Conservation (phyloP, 2,888 invertebrate genomes). For the Sinopyrophorus schimmeli region DNA sequence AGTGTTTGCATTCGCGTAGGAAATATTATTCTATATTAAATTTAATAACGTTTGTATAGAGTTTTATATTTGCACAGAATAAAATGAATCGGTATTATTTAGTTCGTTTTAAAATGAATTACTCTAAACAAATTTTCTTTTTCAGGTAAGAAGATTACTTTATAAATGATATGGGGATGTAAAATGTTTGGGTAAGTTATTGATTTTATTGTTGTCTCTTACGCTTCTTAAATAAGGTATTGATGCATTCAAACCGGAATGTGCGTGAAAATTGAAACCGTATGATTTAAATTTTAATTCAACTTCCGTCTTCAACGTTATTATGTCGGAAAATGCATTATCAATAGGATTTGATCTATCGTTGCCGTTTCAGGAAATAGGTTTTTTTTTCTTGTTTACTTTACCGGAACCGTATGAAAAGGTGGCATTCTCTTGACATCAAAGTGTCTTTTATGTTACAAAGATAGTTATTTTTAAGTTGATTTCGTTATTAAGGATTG, state of each 20-base stretch:
- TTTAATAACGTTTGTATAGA: too few species aligned
- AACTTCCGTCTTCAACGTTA: background rate
- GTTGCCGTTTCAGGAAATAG: background rate
- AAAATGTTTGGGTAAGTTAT: constrained; percentile 7
- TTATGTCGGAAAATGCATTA: constrained; percentile 2
- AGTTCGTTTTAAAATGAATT: too few species aligned
- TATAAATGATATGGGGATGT: too few species aligned
- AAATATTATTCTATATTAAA: too few species aligned
- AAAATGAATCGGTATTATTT: too few species aligned
- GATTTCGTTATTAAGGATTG: constrained; percentile 6
- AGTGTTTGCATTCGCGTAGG: too few species aligned
- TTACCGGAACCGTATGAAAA: constrained; percentile 11
- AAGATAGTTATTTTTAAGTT: constrained; percentile 4
- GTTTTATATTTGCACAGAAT: too few species aligned
- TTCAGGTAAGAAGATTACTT: too few species aligned
- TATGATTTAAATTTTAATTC: background rate
- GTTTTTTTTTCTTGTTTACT: constrained; percentile 8
- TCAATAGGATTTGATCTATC: constrained; percentile 1
- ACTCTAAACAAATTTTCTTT: too few species aligned
- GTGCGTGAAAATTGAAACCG: background rate
- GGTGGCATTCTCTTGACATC: constrained; percentile 12
- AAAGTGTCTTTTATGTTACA: constrained; percentile 9
- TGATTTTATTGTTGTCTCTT: too few species aligned
- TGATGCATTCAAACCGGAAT: background rate
- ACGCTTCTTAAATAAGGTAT: background rate